Conservation (phyloP, 1,140 invertebrate genomes). For the Mesaphorura yosii region DNA sequence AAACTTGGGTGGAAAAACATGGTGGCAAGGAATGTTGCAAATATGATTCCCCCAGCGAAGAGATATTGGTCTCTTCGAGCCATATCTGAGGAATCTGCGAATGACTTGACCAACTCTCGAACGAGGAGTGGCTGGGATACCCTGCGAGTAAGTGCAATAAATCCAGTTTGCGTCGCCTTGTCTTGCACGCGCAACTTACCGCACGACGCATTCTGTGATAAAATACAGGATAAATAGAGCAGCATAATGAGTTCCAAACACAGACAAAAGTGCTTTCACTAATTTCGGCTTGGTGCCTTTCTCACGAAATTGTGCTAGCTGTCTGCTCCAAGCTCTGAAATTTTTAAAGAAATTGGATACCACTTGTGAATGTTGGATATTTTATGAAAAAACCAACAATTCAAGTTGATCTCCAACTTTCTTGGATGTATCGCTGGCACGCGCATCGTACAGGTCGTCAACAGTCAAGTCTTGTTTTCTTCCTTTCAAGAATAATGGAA, state of each 20-base stretch:
- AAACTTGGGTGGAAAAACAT: slow-evolving; percentile 13
- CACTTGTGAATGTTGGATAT: neutral
- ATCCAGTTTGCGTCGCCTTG: no score
- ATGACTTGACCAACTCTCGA: slow-evolving; percentile 7
- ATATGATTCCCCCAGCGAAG: slow-evolving; percentile 10
- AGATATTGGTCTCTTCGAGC: slow-evolving; percentile 12
- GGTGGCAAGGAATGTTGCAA: slow-evolving; percentile 6
- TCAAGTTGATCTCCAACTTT: slow-evolving; percentile 7
- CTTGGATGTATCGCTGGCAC: neutral
- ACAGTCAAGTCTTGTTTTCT: slow-evolving; percentile 7
- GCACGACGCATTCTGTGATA: slow-evolving; percentile 17
- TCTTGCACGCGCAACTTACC: no score
- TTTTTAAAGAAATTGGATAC: no score
- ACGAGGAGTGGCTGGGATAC: neutral
- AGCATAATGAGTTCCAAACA: slow-evolving; percentile 8
- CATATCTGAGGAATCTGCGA: slow-evolving; percentile 24
- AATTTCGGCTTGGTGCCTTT: slow-evolving; percentile 10
- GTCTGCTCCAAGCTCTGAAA: slow-evolving; percentile 39
- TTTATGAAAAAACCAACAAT: neutral
- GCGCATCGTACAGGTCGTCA: slow-evolving; percentile 19
- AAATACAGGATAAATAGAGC: neutral
- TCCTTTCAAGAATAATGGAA: slow-evolving; percentile 15
- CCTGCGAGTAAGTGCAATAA: neutral
- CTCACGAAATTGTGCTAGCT: slow-evolving; percentile 35
- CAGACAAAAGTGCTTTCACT: slow-evolving; percentile 5